Percentiles rank a stretch among this genome's conserved stretches.
phyloP scores from a whole-genome alignment of 2,797 vertebrate genomes.

The Sebastes cheni region DNA sequence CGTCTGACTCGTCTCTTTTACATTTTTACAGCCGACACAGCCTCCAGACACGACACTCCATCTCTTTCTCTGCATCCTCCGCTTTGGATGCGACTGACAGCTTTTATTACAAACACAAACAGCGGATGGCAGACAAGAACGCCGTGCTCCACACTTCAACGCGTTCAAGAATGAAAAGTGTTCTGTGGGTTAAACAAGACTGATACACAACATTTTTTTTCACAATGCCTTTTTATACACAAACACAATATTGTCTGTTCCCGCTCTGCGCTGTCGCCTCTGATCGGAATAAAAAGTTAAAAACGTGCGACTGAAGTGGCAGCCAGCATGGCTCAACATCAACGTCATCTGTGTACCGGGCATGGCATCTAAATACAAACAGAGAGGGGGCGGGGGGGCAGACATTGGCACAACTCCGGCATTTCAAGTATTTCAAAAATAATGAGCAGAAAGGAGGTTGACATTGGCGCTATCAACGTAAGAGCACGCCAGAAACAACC shows the following conservation, averaged over 20 bases:
- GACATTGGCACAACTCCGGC: conserved; percentile 1
- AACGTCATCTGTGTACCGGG: conserved; percentile 9
- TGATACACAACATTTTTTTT: conserved; percentile 23
- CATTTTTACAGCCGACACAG: conserved; percentile 57
- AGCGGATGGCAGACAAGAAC: neutral
- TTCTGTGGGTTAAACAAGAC: conserved; percentile 13
- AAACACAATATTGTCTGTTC: conserved; percentile 9
- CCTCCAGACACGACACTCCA: conserved; percentile 51
- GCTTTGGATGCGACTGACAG: conserved; percentile 33
- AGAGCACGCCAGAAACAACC: conserved; percentile 25
- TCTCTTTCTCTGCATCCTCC: conserved; percentile 1
- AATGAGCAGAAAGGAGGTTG: conserved; percentile 20
- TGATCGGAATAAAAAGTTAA: conserved; percentile 10
- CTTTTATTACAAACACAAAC: conserved; percentile 40
- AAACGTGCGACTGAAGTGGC: conserved; percentile 8
- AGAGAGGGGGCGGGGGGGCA: neutral
- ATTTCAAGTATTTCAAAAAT: conserved; percentile 33
- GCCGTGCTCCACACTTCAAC: neutral
- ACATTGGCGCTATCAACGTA: neutral
- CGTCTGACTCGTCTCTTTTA: conserved; percentile 62
- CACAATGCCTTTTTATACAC: conserved; percentile 4
- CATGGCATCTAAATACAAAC: conserved; percentile 25
- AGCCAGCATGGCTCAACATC: conserved; percentile 21
- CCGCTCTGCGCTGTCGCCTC: neutral
- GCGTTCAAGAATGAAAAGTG: neutral